Percentiles rank a stretch among this genome's conserved stretches.
These are phyloP conservation scores for Cettia cetti DNA, from an alignment of 2,113 vertebrate species.

Conservation along the genomic window DNA sequence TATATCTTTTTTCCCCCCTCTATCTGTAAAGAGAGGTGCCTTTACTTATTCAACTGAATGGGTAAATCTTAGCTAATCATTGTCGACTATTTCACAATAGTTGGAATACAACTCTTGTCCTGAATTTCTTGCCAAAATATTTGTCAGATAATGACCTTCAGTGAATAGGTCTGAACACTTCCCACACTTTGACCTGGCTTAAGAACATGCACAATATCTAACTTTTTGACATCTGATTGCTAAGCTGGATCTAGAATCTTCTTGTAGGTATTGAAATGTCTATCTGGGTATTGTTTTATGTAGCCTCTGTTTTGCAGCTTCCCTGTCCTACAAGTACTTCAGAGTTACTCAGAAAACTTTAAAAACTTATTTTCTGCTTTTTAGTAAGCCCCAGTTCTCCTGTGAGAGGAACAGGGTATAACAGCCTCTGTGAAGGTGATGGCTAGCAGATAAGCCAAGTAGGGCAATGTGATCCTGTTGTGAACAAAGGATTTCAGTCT, in stretches of 20 bases:
- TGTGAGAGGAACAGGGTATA: background rate
- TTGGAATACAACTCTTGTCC: background rate
- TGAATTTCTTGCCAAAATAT: background rate
- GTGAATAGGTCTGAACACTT: background rate
- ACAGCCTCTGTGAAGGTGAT: background rate
- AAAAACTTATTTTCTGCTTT: background rate
- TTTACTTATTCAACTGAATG: background rate
- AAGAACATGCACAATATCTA: background rate
- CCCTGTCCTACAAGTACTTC: background rate
- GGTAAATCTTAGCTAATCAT: background rate
- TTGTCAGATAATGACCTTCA: background rate
- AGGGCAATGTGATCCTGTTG: background rate
- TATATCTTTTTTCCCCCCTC: accelerated
- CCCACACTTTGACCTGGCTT: background rate
- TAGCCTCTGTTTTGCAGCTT: background rate
- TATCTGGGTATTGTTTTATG: background rate
- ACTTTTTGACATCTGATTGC: background rate
- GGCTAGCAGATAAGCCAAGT: background rate
- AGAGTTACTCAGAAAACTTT: background rate
- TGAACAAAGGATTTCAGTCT: background rate
- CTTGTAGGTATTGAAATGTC: background rate
- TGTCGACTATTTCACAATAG: background rate
- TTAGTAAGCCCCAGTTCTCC: background rate
- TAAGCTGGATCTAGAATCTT: background rate
- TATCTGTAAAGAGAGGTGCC: background rate